A percentile compares a stretch with the other conserved stretches of the same genome.
Evolutionary conservation across 1,140 invertebrate genomes (phyloP).

Genomic region (Pomacea maculata): DNA sequence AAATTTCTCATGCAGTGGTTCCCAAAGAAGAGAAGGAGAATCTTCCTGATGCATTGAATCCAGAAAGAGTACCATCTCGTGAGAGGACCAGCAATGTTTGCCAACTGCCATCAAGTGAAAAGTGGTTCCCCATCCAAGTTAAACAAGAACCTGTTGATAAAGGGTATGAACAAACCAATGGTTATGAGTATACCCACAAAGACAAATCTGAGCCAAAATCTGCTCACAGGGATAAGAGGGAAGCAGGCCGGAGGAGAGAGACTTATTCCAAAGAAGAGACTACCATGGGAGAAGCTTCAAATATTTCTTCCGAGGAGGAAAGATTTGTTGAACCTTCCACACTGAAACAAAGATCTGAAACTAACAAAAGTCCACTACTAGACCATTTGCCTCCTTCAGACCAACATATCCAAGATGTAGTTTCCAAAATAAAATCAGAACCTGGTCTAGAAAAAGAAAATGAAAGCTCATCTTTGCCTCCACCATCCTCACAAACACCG

Average conservation of each 20-base stretch:
- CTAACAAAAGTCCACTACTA: too few relatives aligned
- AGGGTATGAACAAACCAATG: conserved; percentile 1
- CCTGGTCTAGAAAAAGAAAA: conserved; percentile 4
- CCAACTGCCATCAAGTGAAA: background rate
- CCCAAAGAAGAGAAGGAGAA: conserved; percentile 22
- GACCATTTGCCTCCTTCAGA: too few relatives aligned
- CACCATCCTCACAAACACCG: conserved; percentile 22
- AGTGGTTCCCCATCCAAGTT: background rate
- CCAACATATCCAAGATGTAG: too few relatives aligned
- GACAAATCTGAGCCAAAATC: background rate
- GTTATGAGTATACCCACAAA: background rate
- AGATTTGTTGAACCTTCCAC: background rate
- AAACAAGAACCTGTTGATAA: conserved; percentile 9
- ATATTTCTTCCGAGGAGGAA: background rate
- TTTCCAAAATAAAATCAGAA: background rate
- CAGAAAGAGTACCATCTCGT: conserved; percentile 2
- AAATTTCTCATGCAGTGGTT: conserved; percentile 42
- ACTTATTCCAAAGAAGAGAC: background rate
- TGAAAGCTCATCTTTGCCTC: conserved; percentile 12
- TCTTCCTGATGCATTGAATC: conserved; percentile 5
- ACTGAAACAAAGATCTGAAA: background rate
- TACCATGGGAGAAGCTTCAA: background rate
- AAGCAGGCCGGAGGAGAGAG: background rate
- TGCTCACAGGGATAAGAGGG: background rate
- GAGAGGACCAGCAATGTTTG: background rate